These are phyloP conservation scores for Phortica okadai DNA, from an alignment of 2,888 invertebrate genomes.

Conservation along the genomic window DNA sequence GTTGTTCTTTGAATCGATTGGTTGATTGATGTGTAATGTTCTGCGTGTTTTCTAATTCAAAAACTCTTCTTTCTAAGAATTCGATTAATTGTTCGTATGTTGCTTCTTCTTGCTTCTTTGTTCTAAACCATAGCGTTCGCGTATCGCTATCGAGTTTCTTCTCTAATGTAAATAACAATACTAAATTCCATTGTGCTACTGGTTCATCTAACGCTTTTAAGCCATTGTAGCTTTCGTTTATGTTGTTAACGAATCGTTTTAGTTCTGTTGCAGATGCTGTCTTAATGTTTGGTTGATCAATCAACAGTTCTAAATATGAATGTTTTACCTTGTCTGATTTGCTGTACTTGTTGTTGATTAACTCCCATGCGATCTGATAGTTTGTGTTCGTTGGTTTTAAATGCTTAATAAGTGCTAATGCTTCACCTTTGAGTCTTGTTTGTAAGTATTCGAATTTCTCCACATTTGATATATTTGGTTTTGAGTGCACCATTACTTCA, in stretches of 20 bases:
- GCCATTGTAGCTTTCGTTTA: slow-evolving; percentile 39
- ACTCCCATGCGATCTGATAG: too few relatives aligned
- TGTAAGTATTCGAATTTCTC: slow-evolving; percentile 44
- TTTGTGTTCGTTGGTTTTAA: slow-evolving; percentile 41
- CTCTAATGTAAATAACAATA: slow-evolving; percentile 38
- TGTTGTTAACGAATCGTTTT: slow-evolving; percentile 35
- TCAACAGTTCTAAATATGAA: slow-evolving; percentile 37
- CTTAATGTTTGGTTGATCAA: slow-evolving; percentile 35
- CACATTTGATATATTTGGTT: slow-evolving; percentile 35
- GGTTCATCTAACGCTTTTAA: slow-evolving; percentile 39
- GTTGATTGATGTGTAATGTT: neutral
- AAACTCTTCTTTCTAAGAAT: slow-evolving; percentile 37
- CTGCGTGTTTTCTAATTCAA: slow-evolving; percentile 37
- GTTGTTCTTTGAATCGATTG: neutral
- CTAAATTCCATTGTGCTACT: slow-evolving; percentile 38
- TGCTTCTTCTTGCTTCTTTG: slow-evolving; percentile 27
- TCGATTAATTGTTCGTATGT: slow-evolving; percentile 38
- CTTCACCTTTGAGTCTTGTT: slow-evolving; percentile 42
- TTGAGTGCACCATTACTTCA: too few relatives aligned
- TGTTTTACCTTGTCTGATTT: slow-evolving; percentile 38
- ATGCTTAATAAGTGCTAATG: slow-evolving; percentile 42
- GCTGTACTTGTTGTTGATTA: slow-evolving; percentile 44
- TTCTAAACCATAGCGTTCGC: slow-evolving; percentile 36
- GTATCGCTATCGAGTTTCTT: slow-evolving; percentile 44
- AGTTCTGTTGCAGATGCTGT: slow-evolving; percentile 22